Evolutionary conservation across 2,888 invertebrate genomes (phyloP), one percentile per base, ranked within the genome.

Genomic region (Helleia helle): DNA sequence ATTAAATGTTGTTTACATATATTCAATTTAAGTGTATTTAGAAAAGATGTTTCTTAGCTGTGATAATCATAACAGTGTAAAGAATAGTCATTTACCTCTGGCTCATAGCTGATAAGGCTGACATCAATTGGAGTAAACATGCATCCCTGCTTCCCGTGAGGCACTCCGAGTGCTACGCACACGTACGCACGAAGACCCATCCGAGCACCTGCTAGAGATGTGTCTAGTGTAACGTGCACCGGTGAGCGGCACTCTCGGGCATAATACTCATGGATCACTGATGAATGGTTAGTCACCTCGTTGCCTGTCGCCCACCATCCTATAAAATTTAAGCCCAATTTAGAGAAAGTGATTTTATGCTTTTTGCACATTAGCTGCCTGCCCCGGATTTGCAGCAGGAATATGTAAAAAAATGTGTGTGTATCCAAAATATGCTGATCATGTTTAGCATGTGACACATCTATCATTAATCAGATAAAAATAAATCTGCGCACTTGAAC

Each of bases 241-340:
- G 98, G 97, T 74, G 93, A 93, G 59, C 93, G 93, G 68, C 96
- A 95, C 81, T 97, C 97, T 48, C 97, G 89, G 7, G 96, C 90
- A 74, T 98, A 98, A 81, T 98, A 98, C 71, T 98, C 97, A 65
- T 98, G 98, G 68, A 98, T 98, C 40, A 98, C 94, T 0, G 96
- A 95, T 40, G 97, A 97, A 80, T 97, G 97, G 65, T 95, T 96
- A 0, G 98, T 97, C 28, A 99, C 96, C 76, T 99, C 98, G 55
- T 95, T 92, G 39, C 98, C 97, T 0, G 99, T 99, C 1, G 98
- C 97, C 93, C 93, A 99, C 99, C 99, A 99, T 14, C 99, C 88
- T 87, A 55, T 7, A 54, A 36, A 31, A 27, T 9, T 15, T 15
- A n/a, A 7, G 8, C n/a, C n/a, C 14, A 15, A 7, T 2, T 7